Percentiles rank a stretch among this genome's conserved stretches.
phyloP scores from a whole-genome alignment of 2,113 vertebrate genomes.

The Pedionomus torquatus region DNA sequence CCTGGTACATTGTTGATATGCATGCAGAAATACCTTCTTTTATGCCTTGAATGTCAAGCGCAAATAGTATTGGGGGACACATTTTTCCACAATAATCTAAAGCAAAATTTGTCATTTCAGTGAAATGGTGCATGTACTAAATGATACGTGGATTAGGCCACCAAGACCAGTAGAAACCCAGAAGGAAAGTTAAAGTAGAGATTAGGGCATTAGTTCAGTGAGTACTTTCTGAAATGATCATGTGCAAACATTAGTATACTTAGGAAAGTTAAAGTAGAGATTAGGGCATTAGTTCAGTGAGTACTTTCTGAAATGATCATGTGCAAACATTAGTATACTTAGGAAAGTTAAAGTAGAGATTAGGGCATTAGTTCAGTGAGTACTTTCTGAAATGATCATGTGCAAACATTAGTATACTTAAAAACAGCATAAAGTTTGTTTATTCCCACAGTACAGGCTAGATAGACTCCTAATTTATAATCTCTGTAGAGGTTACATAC shows the following conservation, averaged over 20 bases:
- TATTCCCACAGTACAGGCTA: neutral
- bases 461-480: neutral
- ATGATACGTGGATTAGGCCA: neutral
- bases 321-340: too few species aligned
- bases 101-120: neutral
- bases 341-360: neutral
- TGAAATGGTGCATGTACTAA: neutral
- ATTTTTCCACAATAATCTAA: neutral
- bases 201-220: too few species aligned
- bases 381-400: neutral
- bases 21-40: neutral
- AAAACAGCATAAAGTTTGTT: neutral
- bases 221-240: too few species aligned
- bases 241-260: too few species aligned
- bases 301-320: too few species aligned
- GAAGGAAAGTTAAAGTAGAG: too few species aligned
- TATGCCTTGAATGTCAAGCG: neutral
- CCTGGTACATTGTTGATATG: neutral
- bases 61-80: neutral
- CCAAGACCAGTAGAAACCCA: neutral
- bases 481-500: neutral
- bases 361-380: neutral
- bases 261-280: too few species aligned
- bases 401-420: neutral
- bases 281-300: too few species aligned